Conservation (phyloP, 2,888 invertebrate genomes). For the Ommatoiulus sabulosus region DNA sequence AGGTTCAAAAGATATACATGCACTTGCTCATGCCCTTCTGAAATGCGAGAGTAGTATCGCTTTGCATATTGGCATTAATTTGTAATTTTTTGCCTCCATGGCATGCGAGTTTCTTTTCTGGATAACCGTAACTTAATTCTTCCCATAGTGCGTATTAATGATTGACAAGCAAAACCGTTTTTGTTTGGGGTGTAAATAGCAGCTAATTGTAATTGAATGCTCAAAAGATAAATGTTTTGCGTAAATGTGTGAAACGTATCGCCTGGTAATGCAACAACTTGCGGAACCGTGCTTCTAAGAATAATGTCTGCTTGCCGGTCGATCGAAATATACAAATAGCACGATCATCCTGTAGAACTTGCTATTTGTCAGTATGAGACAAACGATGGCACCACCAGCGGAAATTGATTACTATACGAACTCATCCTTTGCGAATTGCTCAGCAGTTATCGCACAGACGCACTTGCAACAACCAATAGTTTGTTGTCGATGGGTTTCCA, state of each 20-base stretch:
- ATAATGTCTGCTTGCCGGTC: neutral
- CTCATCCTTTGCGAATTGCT: too few relatives aligned
- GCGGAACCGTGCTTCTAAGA: neutral
- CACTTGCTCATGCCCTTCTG: neutral
- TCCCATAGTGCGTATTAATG: neutral
- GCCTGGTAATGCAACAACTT: neutral
- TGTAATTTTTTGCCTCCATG: neutral
- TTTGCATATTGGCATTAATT: neutral
- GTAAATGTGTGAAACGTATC: neutral
- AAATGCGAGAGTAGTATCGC: neutral
- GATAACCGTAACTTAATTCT: neutral
- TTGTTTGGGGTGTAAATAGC: neutral
- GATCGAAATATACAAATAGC: too few relatives aligned
- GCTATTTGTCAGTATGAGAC: too few relatives aligned
- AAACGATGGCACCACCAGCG: too few relatives aligned
- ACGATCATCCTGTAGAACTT: too few relatives aligned
- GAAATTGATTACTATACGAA: too few relatives aligned
- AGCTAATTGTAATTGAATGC: neutral
- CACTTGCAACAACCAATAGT: too few relatives aligned
- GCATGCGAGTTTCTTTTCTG: neutral
- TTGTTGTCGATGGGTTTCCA: too few relatives aligned
- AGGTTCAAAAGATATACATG: too few relatives aligned
- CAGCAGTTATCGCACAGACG: too few relatives aligned
- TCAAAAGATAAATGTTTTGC: neutral
- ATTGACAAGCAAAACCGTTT: neutral